Evolutionary conservation across 53 echinoderm and acorn worm species (phyloP).

Genomic region (Luidia sarsii): DNA sequence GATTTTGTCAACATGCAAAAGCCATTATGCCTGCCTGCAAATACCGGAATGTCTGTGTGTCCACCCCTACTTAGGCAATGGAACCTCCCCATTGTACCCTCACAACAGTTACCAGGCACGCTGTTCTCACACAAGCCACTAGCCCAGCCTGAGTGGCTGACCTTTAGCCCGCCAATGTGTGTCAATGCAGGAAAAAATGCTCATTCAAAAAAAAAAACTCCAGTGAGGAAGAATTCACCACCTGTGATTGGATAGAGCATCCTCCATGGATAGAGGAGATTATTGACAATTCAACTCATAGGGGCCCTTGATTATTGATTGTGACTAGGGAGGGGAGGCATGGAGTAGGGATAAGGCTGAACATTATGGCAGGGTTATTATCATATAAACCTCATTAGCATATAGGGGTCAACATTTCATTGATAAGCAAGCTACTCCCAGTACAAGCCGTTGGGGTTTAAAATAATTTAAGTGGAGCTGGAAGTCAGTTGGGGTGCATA

Average conservation of each 20-base stretch:
- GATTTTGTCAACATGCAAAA: too few relatives aligned
- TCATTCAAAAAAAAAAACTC: constrained; percentile 21
- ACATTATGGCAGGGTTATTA: not conserved
- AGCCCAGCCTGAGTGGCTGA: not conserved
- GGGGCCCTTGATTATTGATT: constrained; percentile 3
- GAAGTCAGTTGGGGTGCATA: too few relatives aligned
- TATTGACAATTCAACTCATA: constrained; percentile 35
- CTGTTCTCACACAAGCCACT: constrained; percentile 6
- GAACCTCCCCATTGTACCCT: constrained; percentile 40
- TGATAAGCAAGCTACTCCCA: constrained; percentile 33
- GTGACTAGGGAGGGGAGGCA: not conserved
- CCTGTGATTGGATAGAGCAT: constrained; percentile 54
- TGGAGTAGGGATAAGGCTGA: not conserved
- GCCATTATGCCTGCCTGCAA: too few relatives aligned
- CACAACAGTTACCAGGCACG: constrained; percentile 52
- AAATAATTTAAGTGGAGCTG: too few relatives aligned
- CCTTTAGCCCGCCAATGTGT: constrained; percentile 43
- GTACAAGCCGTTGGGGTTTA: constrained; percentile 37
- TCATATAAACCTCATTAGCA: constrained; percentile 29
- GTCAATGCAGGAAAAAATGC: constrained; percentile 35
- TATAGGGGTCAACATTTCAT: constrained; percentile 48
- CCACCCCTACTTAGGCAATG: constrained; percentile 20
- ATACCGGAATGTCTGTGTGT: too few relatives aligned
- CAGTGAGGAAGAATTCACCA: too few relatives aligned
- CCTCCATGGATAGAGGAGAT: too few relatives aligned